These are phyloP conservation scores for Dicycla oo DNA, from an alignment of 2,888 invertebrate species.

Conservation along the genomic window DNA sequence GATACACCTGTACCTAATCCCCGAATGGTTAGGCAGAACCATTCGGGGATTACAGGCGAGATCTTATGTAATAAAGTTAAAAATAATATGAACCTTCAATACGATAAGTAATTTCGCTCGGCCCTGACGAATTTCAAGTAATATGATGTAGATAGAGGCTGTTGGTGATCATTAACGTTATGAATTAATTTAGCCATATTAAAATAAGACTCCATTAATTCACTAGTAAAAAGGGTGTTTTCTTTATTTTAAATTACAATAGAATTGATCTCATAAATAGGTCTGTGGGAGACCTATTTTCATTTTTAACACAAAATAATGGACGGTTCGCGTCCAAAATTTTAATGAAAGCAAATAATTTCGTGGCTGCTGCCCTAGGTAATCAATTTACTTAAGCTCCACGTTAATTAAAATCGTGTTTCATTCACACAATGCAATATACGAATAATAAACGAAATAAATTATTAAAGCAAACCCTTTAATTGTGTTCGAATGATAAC, in stretches of 20 bases:
- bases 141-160: neutral
- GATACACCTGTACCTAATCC: no score
- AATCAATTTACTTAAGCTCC: conserved; percentile 45
- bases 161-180: neutral
- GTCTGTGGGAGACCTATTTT: neutral
- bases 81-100: neutral
- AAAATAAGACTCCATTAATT: neutral
- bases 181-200: neutral
- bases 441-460: conserved; percentile 25
- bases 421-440: conserved; percentile 13
- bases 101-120: neutral
- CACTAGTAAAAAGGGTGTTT: neutral
- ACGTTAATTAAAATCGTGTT: conserved; percentile 51
- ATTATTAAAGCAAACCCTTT: conserved; percentile 10
- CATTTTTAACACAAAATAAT: conserved; percentile 27
- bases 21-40: no score
- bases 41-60: no score
- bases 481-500: neutral
- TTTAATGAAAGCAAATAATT: conserved; percentile 39
- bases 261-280: conserved; percentile 6
- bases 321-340: conserved; percentile 5
- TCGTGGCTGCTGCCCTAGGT: conserved; percentile 10
- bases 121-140: neutral
- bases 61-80: neutral
- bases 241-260: conserved; percentile 10